A percentile compares a stretch with the other conserved stretches of the same genome.
Conservation (phyloP, 2,113 vertebrate species). For the Bos javanicus region DNA sequence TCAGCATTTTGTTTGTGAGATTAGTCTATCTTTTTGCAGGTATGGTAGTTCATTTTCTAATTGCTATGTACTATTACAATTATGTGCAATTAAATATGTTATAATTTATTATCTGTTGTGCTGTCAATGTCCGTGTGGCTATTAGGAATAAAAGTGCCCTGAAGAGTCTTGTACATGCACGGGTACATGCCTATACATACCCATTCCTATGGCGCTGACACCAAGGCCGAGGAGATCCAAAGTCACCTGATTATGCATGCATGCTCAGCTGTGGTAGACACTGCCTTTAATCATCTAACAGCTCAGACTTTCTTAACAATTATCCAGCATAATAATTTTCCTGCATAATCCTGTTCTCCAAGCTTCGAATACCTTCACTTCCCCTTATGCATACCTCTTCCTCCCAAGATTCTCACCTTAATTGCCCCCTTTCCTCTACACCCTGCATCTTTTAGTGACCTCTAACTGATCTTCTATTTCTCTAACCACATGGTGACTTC, state of each 20-base stretch:
- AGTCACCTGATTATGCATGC: not conserved
- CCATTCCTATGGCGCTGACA: not conserved
- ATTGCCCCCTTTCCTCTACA: not conserved
- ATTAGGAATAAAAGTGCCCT: not conserved
- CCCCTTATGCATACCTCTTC: not conserved
- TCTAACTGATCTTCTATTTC: not conserved
- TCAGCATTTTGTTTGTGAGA: not conserved
- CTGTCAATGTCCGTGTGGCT: not conserved
- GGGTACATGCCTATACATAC: not conserved
- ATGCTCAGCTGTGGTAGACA: not conserved
- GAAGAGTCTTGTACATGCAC: not conserved
- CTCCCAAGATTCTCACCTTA: not conserved
- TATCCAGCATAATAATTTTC: not conserved
- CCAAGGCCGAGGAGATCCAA: not conserved
- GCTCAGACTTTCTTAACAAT: not conserved
- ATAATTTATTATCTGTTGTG: not conserved
- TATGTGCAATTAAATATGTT: not conserved
- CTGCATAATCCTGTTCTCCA: not conserved
- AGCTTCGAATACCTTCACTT: not conserved
- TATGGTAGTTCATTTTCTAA: not conserved
- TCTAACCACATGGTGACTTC: not conserved
- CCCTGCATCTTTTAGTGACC: not conserved
- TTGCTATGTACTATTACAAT: not conserved
- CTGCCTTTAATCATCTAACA: not conserved
- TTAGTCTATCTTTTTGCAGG: not conserved